Conservation (phyloP, 37 sponge, comb jelly and placozoan genomes). For the Aplysina aerophoba region DNA sequence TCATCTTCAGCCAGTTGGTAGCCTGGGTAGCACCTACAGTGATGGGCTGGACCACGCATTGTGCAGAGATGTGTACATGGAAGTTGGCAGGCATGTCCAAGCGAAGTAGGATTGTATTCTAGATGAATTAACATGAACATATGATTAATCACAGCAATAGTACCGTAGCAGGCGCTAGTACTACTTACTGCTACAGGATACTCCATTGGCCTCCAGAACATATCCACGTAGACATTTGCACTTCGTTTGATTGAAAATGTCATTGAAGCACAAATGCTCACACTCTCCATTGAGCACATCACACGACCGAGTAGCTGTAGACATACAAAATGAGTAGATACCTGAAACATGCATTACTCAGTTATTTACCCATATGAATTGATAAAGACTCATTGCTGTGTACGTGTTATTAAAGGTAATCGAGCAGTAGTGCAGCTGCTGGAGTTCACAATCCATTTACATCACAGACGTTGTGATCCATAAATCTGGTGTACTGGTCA, state of each 20-base stretch:
- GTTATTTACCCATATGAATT: too few relatives aligned
- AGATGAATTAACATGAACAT: too few relatives aligned
- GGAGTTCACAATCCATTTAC: too few relatives aligned
- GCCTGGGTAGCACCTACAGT: conserved; percentile 49
- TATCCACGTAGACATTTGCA: conserved; percentile 6
- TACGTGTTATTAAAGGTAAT: too few relatives aligned
- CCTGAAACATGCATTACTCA: too few relatives aligned
- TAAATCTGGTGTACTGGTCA: too few relatives aligned
- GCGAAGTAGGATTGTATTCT: too few relatives aligned
- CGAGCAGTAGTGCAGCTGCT: too few relatives aligned
- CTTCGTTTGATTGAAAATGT: not conserved
- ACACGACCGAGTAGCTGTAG: not conserved
- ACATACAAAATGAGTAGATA: not conserved
- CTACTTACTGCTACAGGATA: not conserved
- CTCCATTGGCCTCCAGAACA: not conserved
- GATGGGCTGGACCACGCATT: not conserved
- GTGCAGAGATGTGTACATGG: conserved; percentile 52
- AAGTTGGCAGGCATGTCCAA: not conserved
- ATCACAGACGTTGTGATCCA: too few relatives aligned
- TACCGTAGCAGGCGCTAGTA: too few relatives aligned
- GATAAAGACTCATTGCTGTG: not conserved
- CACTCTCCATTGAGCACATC: conserved; percentile 26
- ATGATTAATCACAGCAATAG: too few relatives aligned
- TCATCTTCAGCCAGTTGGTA: conserved; percentile 44
- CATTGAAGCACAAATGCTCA: conserved; percentile 10